These are phyloP conservation scores for Dallia pectoralis DNA, from an alignment of 2,797 vertebrate genomes.

Conservation along the genomic window DNA sequence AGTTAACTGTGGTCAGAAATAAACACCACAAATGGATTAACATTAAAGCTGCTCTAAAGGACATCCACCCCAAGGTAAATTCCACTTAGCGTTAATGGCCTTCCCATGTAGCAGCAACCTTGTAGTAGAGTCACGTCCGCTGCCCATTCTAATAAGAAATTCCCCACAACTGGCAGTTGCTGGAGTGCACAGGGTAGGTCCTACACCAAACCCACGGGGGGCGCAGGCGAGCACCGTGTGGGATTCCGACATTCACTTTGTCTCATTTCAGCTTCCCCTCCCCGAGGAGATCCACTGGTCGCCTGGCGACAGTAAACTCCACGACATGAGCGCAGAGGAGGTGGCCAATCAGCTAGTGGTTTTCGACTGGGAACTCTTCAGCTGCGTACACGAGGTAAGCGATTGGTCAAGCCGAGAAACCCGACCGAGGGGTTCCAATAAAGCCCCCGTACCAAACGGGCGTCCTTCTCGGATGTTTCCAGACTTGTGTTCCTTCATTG, in stretches of 20 bases:
- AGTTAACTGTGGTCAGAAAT: background rate
- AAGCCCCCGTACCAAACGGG: too few relatives aligned
- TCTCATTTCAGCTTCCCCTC: conserved; percentile 79
- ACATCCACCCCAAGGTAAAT: too few relatives aligned
- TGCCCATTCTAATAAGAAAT: too few relatives aligned
- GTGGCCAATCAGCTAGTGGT: conserved; percentile 90
- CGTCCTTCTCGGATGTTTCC: too few relatives aligned
- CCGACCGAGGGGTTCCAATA: too few relatives aligned
- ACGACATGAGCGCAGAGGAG: conserved; percentile 90
- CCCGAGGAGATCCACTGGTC: conserved; percentile 93
- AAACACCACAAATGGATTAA: background rate
- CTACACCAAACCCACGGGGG: too few relatives aligned
- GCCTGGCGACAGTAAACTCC: conserved; percentile 91
- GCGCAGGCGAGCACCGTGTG: too few relatives aligned
- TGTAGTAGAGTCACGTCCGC: too few relatives aligned
- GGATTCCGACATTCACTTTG: background rate
- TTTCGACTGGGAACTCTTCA: conserved; percentile 97
- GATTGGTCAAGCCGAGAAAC: background rate
- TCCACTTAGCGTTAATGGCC: too few relatives aligned
- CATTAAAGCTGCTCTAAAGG: background rate
- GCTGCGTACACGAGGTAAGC: conserved; percentile 91
- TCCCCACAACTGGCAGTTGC: too few relatives aligned
- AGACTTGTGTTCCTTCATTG: background rate
- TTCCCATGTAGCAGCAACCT: too few relatives aligned
- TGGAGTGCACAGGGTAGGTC: too few relatives aligned